Conservation (phyloP, 2,113 vertebrate species). For the Philantomba maxwellii region DNA sequence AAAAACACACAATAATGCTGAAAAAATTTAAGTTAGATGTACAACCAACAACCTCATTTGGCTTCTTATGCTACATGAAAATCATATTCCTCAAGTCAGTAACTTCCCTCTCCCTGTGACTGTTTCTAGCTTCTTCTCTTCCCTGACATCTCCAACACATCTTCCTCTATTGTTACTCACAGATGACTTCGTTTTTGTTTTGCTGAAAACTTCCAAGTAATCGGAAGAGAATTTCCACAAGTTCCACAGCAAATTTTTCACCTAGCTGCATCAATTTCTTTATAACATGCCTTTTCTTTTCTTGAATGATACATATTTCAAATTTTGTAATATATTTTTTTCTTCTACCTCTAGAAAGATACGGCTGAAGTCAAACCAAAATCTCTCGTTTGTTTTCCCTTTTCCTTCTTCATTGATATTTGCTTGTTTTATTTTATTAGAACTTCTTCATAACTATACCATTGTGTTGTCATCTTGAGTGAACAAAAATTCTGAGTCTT, state of each 20-base stretch:
- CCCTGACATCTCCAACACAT: not conserved
- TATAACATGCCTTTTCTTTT: not conserved
- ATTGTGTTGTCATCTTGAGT: not conserved
- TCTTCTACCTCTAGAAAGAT: not conserved
- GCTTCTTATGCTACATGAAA: not conserved
- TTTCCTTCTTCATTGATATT: not conserved
- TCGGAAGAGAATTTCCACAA: not conserved
- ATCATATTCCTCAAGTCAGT: not conserved
- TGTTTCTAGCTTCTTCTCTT: not conserved
- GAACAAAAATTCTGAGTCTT: not conserved
- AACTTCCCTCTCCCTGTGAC: not conserved
- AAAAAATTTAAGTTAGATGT: not conserved
- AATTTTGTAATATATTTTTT: not conserved
- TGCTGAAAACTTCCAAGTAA: not conserved
- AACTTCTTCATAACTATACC: not conserved
- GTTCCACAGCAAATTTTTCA: not conserved
- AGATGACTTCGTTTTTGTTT: not conserved
- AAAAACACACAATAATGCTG: not conserved
- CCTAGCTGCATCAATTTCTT: not conserved
- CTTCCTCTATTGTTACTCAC: not conserved
- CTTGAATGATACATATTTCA: not conserved
- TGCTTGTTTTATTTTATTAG: not conserved
- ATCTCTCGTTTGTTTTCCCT: not conserved
- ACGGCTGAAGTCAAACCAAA: not conserved
- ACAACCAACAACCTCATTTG: not conserved